Conservation (phyloP, 2,888 invertebrate species). For the Norana najaformis region DNA sequence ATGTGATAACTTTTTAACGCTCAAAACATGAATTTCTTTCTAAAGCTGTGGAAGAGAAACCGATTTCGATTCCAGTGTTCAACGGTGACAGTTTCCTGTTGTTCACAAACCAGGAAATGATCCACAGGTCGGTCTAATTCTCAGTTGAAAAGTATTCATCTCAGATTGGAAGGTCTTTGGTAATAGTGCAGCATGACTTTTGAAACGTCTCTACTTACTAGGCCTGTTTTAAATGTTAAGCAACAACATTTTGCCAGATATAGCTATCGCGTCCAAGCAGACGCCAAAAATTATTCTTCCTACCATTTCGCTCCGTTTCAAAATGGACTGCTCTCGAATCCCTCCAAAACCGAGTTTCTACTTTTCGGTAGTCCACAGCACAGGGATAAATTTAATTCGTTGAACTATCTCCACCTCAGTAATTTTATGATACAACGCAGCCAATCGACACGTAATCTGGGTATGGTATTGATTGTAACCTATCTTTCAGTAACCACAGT, state of each 20-base stretch:
- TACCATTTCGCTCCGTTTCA: too few relatives aligned
- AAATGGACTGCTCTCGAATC: too few relatives aligned
- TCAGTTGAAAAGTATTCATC: too few relatives aligned
- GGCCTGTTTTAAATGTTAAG: background rate
- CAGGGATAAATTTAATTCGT: too few relatives aligned
- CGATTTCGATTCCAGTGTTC: conserved; percentile 72
- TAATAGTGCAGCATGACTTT: background rate
- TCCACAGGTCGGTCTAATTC: conserved; percentile 29
- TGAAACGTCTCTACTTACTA: background rate
- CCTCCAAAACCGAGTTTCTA: too few relatives aligned
- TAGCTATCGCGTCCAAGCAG: background rate
- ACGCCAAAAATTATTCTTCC: too few relatives aligned
- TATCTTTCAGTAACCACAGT: too few relatives aligned
- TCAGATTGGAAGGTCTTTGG: background rate
- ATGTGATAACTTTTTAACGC: background rate
- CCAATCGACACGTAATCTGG: too few relatives aligned
- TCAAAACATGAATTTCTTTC: background rate
- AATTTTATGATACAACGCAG: too few relatives aligned
- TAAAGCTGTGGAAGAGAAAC: background rate
- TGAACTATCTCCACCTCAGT: too few relatives aligned
- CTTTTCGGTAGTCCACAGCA: too few relatives aligned
- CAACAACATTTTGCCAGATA: background rate
- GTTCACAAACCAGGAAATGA: conserved; percentile 71
- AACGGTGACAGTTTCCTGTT: conserved; percentile 83
- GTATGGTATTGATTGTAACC: too few relatives aligned